phyloP scores from a whole-genome alignment of 2,113 vertebrate species.

The Thermophis baileyi region DNA sequence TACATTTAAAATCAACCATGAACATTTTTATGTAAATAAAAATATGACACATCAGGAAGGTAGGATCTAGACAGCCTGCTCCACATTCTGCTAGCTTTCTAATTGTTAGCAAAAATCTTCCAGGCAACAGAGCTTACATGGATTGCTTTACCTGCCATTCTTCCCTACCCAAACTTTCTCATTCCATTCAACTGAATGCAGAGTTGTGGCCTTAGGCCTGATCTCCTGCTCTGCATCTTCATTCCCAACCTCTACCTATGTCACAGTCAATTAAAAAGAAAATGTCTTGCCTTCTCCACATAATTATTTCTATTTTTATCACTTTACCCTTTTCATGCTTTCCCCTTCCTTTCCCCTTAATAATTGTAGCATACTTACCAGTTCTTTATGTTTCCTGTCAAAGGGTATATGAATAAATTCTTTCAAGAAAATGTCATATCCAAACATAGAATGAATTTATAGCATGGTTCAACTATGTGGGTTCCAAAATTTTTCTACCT shows the following conservation, averaged over 20 bases:
- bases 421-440: not conserved
- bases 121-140: not conserved
- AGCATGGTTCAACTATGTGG: not conserved
- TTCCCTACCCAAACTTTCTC: not conserved
- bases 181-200: not conserved
- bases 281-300: not conserved
- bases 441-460: not conserved
- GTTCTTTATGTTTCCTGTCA: not conserved
- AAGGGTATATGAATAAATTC: constrained; percentile 2
- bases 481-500: not conserved
- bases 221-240: not conserved
- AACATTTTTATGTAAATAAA: not conserved
- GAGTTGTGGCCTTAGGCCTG: not conserved
- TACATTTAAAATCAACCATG: not conserved
- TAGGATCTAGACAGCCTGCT: not conserved
- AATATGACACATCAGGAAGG: not conserved
- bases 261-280: not conserved
- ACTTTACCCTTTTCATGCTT: not conserved
- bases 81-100: not conserved
- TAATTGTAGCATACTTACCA: not conserved
- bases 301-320: not conserved
- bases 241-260: not conserved
- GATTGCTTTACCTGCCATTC: not conserved
- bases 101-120: not conserved
- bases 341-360: not conserved